Conservation (phyloP, 2,797 vertebrate genomes). For the Sebastolobus altivelis region DNA sequence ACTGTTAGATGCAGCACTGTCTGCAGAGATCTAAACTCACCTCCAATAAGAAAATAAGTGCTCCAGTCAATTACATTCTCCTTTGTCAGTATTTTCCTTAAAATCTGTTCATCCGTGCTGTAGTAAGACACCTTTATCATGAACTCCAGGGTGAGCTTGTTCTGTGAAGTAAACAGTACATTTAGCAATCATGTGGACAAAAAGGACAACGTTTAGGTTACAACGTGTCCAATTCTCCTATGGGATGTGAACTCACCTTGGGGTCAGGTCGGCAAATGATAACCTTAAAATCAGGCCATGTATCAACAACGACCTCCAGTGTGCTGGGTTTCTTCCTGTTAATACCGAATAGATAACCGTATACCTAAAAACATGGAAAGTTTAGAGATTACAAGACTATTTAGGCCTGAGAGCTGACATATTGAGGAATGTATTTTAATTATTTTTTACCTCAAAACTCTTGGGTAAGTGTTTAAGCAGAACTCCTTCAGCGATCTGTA, state of each 20-base stretch:
- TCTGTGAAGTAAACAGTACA: conserved; percentile 33
- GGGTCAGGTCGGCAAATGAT: conserved; percentile 69
- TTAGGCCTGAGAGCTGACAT: too few species aligned
- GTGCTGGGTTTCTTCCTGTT: conserved; percentile 68
- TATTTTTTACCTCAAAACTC: conserved; percentile 56
- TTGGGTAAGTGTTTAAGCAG: conserved; percentile 64
- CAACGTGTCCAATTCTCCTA: fast-evolving
- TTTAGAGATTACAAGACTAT: not conserved
- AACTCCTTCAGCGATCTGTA: conserved; percentile 61
- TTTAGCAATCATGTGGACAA: too few species aligned
- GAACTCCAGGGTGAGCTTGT: conserved; percentile 18
- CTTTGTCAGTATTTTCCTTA: conserved; percentile 63
- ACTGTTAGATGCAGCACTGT: not conserved
- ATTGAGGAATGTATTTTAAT: too few species aligned
- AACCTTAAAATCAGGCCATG: conserved; percentile 77
- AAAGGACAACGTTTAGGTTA: fast-evolving
- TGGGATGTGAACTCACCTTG: conserved; percentile 49
- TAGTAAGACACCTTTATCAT: conserved; percentile 46
- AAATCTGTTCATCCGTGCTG: conserved; percentile 63
- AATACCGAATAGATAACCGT: conserved; percentile 61
- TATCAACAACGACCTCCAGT: conserved; percentile 69
- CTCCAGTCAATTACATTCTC: conserved; percentile 75
- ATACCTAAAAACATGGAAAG: conserved; percentile 53
- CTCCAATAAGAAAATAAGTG: conserved; percentile 61
- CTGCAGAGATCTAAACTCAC: conserved; percentile 35